A percentile compares a stretch with the other conserved stretches of the same genome.
Conservation (phyloP, 2,797 vertebrate genomes). For the Lacerta viridis region DNA sequence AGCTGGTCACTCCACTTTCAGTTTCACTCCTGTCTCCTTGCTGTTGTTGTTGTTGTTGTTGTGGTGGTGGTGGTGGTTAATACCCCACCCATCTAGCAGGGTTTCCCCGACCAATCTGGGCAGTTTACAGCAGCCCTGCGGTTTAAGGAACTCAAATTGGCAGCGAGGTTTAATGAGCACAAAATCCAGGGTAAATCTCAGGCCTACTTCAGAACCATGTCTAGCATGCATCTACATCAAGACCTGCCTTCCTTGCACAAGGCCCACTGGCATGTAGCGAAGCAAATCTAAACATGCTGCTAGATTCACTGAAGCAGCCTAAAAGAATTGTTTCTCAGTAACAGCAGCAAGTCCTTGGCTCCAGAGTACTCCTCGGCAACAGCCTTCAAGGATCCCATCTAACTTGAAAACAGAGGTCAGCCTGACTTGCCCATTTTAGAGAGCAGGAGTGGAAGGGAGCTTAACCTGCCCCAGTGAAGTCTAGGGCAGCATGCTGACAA, state of each 20-base stretch:
- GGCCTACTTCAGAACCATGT: not conserved
- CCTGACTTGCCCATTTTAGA: constrained; percentile 64
- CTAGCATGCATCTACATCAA: not conserved
- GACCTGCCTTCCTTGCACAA: constrained; percentile 40
- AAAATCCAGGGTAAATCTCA: not conserved
- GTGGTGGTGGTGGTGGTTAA: too few relatives aligned
- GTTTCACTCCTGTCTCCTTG: too few relatives aligned
- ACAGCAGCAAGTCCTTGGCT: constrained; percentile 65
- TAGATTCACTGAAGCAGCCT: constrained; percentile 63
- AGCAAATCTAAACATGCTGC: constrained; percentile 69
- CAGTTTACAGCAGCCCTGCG: not conserved
- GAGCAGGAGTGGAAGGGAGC: constrained; percentile 50
- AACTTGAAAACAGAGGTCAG: constrained; percentile 67
- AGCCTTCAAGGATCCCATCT: constrained; percentile 68
- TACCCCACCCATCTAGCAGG: too few relatives aligned
- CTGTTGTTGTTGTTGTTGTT: too few relatives aligned
- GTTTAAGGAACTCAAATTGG: not conserved
- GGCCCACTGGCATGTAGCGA: constrained; percentile 59
- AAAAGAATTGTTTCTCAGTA: constrained; percentile 72
- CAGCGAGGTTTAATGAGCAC: not conserved
- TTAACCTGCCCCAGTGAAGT: constrained; percentile 59
- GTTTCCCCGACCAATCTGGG: too few relatives aligned
- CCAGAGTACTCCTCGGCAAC: constrained; percentile 61
- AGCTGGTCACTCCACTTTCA: too few relatives aligned
- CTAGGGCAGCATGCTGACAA: not conserved